Evolutionary conservation across 2,113 vertebrate species (phyloP).

Genomic region (Syrmaticus mikado): DNA sequence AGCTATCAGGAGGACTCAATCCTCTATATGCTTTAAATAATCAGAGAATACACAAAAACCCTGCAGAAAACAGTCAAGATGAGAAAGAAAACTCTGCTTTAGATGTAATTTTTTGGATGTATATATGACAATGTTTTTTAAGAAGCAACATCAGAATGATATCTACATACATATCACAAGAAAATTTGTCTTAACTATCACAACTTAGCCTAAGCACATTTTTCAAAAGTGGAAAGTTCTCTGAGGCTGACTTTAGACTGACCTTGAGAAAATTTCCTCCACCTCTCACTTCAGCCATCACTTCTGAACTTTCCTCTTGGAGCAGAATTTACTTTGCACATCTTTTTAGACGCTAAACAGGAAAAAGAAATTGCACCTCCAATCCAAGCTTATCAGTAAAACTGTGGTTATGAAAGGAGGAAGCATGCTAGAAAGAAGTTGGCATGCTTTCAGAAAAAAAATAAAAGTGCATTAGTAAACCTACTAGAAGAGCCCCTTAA

Average conservation of each 20-base stretch:
- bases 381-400: not conserved
- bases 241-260: not conserved
- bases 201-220: not conserved
- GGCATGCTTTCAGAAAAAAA: not conserved
- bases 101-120: not conserved
- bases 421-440: not conserved
- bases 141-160: not conserved
- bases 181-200: not conserved
- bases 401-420: not conserved
- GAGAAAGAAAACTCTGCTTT: not conserved
- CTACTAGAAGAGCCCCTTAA: not conserved
- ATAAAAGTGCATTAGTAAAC: not conserved
- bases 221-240: not conserved
- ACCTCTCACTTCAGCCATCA: not conserved
- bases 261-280: not conserved
- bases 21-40: not conserved
- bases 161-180: not conserved
- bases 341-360: not conserved
- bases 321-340: not conserved
- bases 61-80: not conserved
- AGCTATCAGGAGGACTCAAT: not conserved
- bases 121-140: not conserved
- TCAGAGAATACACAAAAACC: not conserved
- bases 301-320: not conserved
- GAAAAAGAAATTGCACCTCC: not conserved